A percentile compares a stretch with the other conserved stretches of the same genome.
phyloP scores from a whole-genome alignment of 1,140 invertebrate genomes.

The Orius insidiosus region DNA sequence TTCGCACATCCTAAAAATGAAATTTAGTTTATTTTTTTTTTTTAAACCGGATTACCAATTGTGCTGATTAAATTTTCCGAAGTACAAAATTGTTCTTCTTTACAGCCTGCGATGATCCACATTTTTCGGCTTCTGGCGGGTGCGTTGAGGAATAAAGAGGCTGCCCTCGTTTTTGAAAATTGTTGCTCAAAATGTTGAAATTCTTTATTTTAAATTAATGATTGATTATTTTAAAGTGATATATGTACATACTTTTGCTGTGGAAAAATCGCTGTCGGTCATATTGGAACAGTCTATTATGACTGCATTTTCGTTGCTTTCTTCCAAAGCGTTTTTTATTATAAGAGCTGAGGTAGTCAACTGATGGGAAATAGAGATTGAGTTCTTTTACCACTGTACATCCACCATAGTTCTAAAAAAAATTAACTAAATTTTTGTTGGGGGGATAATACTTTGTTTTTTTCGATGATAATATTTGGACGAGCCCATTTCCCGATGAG shows the following conservation, averaged over 20 bases:
- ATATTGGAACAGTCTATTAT: slow-evolving; percentile 40
- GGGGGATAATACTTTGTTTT: slow-evolving; percentile 27
- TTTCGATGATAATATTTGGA: slow-evolving; percentile 25
- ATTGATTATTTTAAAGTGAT: slow-evolving; percentile 3
- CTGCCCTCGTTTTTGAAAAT: slow-evolving; percentile 12
- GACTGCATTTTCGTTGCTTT: slow-evolving; percentile 21
- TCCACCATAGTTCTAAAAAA: slow-evolving; percentile 21
- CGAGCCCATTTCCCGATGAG: slow-evolving; percentile 36
- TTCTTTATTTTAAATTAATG: neutral
- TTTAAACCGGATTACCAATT: too few species aligned
- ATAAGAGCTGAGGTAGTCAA: slow-evolving; percentile 37
- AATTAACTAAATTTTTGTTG: neutral
- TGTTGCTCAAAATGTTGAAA: slow-evolving; percentile 2
- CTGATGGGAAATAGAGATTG: slow-evolving; percentile 44
- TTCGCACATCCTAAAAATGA: too few species aligned
- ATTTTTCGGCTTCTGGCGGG: slow-evolving; percentile 8
- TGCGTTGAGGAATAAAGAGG: slow-evolving; percentile 13
- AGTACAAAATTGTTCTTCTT: neutral
- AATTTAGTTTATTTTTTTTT: too few species aligned
- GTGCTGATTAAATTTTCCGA: neutral
- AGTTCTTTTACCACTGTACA: slow-evolving; percentile 37
- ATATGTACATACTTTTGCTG: slow-evolving; percentile 33
- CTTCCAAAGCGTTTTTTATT: slow-evolving; percentile 24
- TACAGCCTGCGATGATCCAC: slow-evolving; percentile 7
- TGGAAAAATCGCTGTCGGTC: slow-evolving; percentile 42